These are phyloP conservation scores for Paramuricea clavata DNA, from an alignment of 92 coral and sea anemone genomes.

Conservation along the genomic window DNA sequence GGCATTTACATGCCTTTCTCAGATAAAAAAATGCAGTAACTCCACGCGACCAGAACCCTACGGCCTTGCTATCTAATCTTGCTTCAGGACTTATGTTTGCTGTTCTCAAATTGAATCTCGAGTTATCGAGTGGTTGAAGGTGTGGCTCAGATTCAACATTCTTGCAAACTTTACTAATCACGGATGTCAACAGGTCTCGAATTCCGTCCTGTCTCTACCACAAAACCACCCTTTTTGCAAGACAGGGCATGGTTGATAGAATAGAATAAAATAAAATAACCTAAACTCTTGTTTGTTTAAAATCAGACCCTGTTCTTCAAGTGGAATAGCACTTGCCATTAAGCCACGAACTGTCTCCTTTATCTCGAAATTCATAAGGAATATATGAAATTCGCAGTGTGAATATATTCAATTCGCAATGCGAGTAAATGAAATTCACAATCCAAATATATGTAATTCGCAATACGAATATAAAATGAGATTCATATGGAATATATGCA, in stretches of 20 bases:
- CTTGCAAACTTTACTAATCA: slow-evolving; percentile 49
- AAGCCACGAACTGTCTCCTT: slow-evolving; percentile 63
- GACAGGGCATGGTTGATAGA: slow-evolving; percentile 51
- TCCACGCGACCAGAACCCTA: slow-evolving; percentile 36
- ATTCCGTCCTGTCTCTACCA: slow-evolving; percentile 47
- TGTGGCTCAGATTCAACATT: slow-evolving; percentile 65
- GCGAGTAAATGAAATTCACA: no score
- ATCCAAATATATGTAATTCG: no score
- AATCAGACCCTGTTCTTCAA: slow-evolving; percentile 61
- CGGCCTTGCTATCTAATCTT: slow-evolving; percentile 37
- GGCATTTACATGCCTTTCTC: slow-evolving; percentile 25
- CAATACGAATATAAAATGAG: no score
- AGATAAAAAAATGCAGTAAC: slow-evolving; percentile 17
- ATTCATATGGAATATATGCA: no score
- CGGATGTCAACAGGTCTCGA: slow-evolving; percentile 48
- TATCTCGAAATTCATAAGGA: slow-evolving; percentile 14
- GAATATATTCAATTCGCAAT: no score
- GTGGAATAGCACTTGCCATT: background rate
- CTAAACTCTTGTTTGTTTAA: slow-evolving; percentile 60
- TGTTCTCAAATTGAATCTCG: slow-evolving; percentile 43
- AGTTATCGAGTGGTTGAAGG: slow-evolving; percentile 65
- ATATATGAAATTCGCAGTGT: no score
- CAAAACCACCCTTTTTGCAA: slow-evolving; percentile 57
- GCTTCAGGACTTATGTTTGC: slow-evolving; percentile 60
- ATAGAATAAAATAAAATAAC: slow-evolving; percentile 45